Evolutionary conservation across 2,113 vertebrate species (phyloP).

Genomic region (Oncorhynchus keta): DNA sequence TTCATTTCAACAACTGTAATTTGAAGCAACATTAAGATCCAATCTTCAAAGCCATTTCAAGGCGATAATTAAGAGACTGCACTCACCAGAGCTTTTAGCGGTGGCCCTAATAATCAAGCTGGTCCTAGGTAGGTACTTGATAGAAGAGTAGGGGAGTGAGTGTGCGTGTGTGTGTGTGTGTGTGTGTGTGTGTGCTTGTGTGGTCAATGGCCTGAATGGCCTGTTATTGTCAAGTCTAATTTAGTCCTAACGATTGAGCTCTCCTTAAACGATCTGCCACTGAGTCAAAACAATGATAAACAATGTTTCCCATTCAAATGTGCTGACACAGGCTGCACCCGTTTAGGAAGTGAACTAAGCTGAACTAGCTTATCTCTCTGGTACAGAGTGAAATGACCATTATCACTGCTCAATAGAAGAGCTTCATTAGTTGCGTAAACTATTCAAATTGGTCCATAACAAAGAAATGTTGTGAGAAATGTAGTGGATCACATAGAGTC

Average conservation of each 20-base stretch:
- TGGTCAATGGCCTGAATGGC: too few species aligned
- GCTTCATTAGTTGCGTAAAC: too few species aligned
- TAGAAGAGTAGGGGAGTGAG: background rate
- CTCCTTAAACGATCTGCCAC: background rate
- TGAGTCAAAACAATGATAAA: background rate
- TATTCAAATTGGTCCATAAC: too few species aligned
- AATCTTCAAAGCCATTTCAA: conserved; percentile 8
- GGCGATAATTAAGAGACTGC: conserved; percentile 1
- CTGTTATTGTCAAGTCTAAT: too few species aligned
- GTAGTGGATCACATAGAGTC: too few species aligned
- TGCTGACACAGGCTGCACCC: too few species aligned
- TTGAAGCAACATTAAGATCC: conserved; percentile 25
- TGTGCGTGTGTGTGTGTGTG: too few species aligned
- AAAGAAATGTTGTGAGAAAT: too few species aligned
- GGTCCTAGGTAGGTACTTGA: background rate
- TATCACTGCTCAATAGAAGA: background rate
- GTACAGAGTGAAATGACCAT: background rate
- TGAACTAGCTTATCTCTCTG: background rate
- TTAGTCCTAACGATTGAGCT: background rate
- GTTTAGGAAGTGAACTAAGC: background rate
- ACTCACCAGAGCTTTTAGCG: conserved; percentile 17
- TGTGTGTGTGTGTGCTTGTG: too few species aligned
- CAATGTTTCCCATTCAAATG: background rate
- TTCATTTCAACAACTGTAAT: conserved; percentile 6
- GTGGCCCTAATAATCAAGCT: background rate